phyloP scores from a whole-genome alignment of 2,113 vertebrate genomes.

The Cephalopholis sonnerati region DNA sequence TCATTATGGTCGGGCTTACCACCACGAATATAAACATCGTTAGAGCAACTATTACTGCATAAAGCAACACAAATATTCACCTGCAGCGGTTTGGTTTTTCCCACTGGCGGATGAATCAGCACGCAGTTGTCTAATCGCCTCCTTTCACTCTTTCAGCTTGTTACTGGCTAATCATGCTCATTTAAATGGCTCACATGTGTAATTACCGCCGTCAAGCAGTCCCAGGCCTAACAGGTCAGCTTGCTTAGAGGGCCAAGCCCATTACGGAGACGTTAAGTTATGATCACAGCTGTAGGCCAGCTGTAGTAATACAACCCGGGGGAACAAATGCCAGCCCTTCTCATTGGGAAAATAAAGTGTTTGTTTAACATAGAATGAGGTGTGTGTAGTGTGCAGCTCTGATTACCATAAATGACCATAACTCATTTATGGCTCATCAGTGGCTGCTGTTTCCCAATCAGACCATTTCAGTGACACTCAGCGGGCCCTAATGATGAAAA shows the following conservation, averaged over 20 bases:
- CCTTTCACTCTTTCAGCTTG: slow-evolving; percentile 76
- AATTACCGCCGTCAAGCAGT: slow-evolving; percentile 76
- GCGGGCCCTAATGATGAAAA: slow-evolving; percentile 48
- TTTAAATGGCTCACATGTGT: slow-evolving; percentile 80
- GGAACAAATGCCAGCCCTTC: slow-evolving; percentile 62
- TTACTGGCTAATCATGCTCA: slow-evolving; percentile 76
- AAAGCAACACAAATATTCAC: slow-evolving; percentile 68
- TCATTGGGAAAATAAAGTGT: slow-evolving; percentile 75
- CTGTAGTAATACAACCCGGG: slow-evolving; percentile 73
- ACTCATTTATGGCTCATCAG: slow-evolving; percentile 74
- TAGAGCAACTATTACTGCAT: slow-evolving; percentile 45
- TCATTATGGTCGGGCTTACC: slow-evolving; percentile 49
- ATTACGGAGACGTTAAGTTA: slow-evolving; percentile 79
- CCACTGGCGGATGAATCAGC: slow-evolving; percentile 70
- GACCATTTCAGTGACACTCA: slow-evolving; percentile 44
- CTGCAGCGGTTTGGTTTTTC: slow-evolving; percentile 60
- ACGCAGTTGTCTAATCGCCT: slow-evolving; percentile 71
- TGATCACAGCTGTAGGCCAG: slow-evolving; percentile 78
- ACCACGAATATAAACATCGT: slow-evolving; percentile 58
- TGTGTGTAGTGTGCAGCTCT: slow-evolving; percentile 31
- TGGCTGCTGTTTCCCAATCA: slow-evolving; percentile 62
- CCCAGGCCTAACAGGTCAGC: slow-evolving; percentile 77
- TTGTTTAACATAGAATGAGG: slow-evolving; percentile 68
- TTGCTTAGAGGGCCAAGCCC: slow-evolving; percentile 65
- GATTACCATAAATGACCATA: slow-evolving; percentile 72